Base-by-base conservation (phyloP, 1,140 invertebrate genomes). In the Caenorhabditis inopinata region DNA sequence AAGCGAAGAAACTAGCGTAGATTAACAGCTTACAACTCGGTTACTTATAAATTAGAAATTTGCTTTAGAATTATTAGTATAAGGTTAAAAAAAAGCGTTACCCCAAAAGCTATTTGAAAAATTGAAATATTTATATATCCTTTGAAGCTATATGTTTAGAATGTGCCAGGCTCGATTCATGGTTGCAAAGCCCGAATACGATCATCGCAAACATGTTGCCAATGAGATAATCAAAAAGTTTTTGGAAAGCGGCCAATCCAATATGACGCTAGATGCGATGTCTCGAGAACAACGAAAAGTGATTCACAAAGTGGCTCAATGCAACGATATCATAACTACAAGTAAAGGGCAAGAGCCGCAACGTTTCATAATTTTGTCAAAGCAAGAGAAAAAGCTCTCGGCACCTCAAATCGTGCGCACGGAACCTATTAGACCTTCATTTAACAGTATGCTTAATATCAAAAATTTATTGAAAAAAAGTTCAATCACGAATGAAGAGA, bases 251-350 rank as follows among this genome's bases (percentile, higher is more conserved):
- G 53, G 46, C 32, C 1, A 23, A 21, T n/a, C 4, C 16, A 42
- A 79, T 23, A 38, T n/a, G 9, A 79, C 42, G 18, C 35, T 80
- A 7, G 74, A 78, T 3, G 93, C 93, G 9, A 91, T 94, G 45
- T 93, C 91, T 23, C 91, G 92, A 1, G 91, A 92, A 82, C 93
- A 94, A 86, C 90, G 93, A 87, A 93, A 92, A n/a, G 94, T 93
- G 86, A 91, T 94, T 73, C 93, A 94, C 88, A 89, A 91, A 80
- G 89, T 92, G 21, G 92, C 89, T 81, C 87, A 89, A 48, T 83
- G 91, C 80, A 88, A 93, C 79, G 93, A 93, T 0, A 87, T 94
- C 1, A 93, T 93, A 85, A 93, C 93, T 0, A 93, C 93, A 89
- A 93, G 92, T 84, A 88, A 91, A 89, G 92, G 93, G 92, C 93